phyloP scores from a whole-genome alignment of 2,888 invertebrate species.

The Tetrapedia diversipes region DNA sequence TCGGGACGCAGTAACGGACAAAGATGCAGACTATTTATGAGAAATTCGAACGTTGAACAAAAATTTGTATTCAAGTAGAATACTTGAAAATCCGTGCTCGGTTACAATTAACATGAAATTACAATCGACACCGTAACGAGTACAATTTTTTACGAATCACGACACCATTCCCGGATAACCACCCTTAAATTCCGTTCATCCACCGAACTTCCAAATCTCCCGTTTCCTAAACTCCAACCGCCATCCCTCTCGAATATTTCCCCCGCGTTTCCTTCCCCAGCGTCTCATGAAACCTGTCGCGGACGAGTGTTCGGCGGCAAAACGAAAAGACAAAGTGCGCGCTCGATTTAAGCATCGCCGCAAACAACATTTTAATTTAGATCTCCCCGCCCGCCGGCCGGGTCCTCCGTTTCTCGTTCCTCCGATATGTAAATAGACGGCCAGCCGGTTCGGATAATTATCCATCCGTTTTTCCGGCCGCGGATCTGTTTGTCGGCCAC shows the following conservation, averaged over 20 bases:
- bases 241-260: constrained; percentile 17
- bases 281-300: neutral
- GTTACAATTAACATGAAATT: no score
- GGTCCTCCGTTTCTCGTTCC: constrained; percentile 30
- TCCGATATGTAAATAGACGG: constrained; percentile 70
- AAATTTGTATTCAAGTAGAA: no score
- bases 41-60: no score
- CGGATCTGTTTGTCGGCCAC: constrained; percentile 74
- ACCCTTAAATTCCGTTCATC: no score
- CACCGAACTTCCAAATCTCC: no score
- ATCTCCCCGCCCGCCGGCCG: constrained; percentile 44
- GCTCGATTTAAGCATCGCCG: constrained; percentile 72
- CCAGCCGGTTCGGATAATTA: constrained; percentile 68
- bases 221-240: no score
- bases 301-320: no score
- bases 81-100: no score
- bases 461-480: constrained; percentile 72
- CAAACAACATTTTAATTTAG: constrained; percentile 79
- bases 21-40: no score
- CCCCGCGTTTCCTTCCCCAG: constrained; percentile 26
- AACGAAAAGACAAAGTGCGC: constrained; percentile 53
- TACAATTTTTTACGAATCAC: neutral
- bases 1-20: no score
- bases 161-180: no score
- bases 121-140: no score